Conservation (phyloP, 1,140 invertebrate species). For the Pantala flavescens region DNA sequence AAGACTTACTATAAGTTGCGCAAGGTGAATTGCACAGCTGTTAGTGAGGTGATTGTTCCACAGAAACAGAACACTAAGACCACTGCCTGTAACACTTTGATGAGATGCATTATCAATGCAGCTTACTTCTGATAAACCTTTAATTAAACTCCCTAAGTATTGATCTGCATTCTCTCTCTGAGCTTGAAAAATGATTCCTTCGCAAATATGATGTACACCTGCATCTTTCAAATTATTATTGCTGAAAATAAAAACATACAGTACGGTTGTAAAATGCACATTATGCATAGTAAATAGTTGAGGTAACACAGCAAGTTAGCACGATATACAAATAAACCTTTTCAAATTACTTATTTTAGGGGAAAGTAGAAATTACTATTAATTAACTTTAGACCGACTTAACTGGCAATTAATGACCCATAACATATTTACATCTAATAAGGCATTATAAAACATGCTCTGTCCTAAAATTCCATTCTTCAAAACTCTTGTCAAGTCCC, state of each 20-base stretch:
- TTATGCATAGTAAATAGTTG: no score
- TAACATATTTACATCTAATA: no score
- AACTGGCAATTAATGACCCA: no score
- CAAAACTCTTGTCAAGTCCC: no score
- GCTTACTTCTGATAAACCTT: not conserved
- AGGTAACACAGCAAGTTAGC: no score
- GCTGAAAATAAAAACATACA: slow-evolving; percentile 34
- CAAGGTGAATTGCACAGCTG: slow-evolving; percentile 52
- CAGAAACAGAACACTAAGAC: slow-evolving; percentile 65
- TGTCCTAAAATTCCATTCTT: no score
- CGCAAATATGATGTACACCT: slow-evolving; percentile 57
- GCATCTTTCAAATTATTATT: slow-evolving; percentile 66
- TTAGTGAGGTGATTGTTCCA: slow-evolving; percentile 79
- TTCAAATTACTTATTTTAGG: no score
- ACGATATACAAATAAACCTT: no score
- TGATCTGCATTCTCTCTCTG: slow-evolving; percentile 23
- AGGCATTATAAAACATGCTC: no score
- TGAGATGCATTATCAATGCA: not conserved
- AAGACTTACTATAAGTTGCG: slow-evolving; percentile 49
- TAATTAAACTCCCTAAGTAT: not conserved
- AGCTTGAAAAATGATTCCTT: slow-evolving; percentile 58
- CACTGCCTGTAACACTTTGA: slow-evolving; percentile 34
- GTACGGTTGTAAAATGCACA: no score
- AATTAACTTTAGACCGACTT: no score
- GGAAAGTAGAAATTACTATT: no score